Conservation (phyloP, 2,797 vertebrate species). For the Margarornis squamiger region DNA sequence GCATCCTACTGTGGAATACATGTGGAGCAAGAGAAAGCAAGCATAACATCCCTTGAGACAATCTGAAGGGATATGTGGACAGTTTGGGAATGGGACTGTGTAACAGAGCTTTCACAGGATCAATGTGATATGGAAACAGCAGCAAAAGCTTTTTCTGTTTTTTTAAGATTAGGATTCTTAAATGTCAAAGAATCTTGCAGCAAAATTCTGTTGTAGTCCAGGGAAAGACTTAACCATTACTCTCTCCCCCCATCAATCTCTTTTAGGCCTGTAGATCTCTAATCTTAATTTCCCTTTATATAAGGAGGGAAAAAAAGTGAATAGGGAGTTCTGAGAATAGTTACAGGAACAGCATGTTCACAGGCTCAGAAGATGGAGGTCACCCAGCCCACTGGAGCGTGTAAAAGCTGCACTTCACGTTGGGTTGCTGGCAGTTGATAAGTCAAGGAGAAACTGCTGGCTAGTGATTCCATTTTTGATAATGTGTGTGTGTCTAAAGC, state of each 20-base stretch:
- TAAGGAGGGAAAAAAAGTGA: background rate
- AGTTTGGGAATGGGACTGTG: background rate
- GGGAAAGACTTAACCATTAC: background rate
- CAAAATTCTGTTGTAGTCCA: background rate
- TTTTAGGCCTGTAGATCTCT: background rate
- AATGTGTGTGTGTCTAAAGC: background rate
- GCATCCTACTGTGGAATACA: background rate
- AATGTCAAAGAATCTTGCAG: background rate
- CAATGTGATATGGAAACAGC: background rate
- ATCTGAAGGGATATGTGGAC: background rate
- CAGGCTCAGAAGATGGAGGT: slow-evolving; percentile 16
- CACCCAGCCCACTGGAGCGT: background rate
- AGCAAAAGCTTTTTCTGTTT: background rate
- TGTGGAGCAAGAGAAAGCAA: background rate
- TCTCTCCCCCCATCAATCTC: background rate
- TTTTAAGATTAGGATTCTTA: background rate
- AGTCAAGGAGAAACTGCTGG: background rate
- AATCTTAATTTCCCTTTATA: background rate
- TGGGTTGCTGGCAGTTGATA: background rate
- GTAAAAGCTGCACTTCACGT: background rate
- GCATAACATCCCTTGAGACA: background rate
- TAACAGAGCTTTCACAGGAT: background rate
- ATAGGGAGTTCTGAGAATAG: background rate
- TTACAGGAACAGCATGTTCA: slow-evolving; percentile 1
- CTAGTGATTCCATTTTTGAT: background rate